Evolutionary conservation across 2,888 invertebrate genomes (phyloP), one percentile per base, ranked within the genome.

Genomic region (Phyllotreta cruciferae): DNA sequence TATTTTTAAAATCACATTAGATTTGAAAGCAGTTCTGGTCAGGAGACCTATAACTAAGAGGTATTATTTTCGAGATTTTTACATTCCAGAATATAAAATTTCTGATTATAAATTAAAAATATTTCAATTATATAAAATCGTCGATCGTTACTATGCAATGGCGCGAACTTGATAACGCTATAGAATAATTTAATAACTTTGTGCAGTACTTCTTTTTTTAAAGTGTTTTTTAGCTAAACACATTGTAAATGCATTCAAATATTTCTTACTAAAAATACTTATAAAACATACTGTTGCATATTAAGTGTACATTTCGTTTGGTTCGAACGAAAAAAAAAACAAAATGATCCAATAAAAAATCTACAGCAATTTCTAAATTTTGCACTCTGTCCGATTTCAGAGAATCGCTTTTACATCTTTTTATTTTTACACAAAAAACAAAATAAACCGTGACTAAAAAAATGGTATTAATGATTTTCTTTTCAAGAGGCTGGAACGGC

Each of bases 101-200:
- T 68, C 50, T 62, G 56, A 64, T 58, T 70, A 60, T 63, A 64
- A 64, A 67, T 52, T 50, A 61, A 64, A 64, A 71, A 73, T 66
- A 72, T 72, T 70, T 74, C 71, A 74, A 73, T 72, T 70, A 68
- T 67, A 63, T 69, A 70, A 72, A 73, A 74, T 77, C 75, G 75
- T 78, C 73, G 73, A 78, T 77, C 77, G 78, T 78, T 76, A 76
- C 70, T 73, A 73, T 76, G 80, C 79, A 74, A 79, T 80, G 79
- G 79, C 80, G 79, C 79, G 75, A 76, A 53, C 75, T 34, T 77
- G 80, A 79, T 79, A 79, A 78, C 78, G 75, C 78, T 75, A 71
- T 74, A 78, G 78, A 80, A 79, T 79, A 79, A 79, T 79, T 73
- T 73, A 76, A 75, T 79, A 79, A 78, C 78, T 77, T 76, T 75